Base-by-base conservation (phyloP, 2,888 invertebrate species). In the Myopa testacea region DNA sequence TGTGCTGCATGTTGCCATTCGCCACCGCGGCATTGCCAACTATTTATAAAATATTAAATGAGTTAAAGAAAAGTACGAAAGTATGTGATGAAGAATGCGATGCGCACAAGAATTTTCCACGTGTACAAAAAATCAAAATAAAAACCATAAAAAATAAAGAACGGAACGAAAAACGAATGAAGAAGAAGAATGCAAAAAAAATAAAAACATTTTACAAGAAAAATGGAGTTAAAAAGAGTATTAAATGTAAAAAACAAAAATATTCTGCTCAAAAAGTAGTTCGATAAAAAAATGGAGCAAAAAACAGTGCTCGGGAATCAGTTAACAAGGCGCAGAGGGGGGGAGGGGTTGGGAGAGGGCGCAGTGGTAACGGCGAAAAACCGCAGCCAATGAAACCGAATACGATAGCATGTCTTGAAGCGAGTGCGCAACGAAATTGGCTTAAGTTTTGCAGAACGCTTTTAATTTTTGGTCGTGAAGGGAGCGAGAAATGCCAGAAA, bases 21-120 rank as follows among this genome's bases (percentile, higher is more conserved):
- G 58, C 19, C 19, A 1, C 45, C 1, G 45, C 45, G n/a, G 72
- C 72, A n/a, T 55, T 72, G 60, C 72, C 72, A 58, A 72, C 40
- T 72, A 67, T 55, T 65, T 67, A 65, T 74, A 74, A 74, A 74
- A 67, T 74, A 74, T 74, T 74, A 74, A 74, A 50, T 45, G 37
- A 65, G 55, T 55, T 65, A 14, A 74, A n/a, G 38, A 74, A 34
- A 52, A 37, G 55, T 16, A 14, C 37, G 5, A 16, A 65, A 65
- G 65, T 37, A 65, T 65, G 34, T 37, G 37, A 45, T 45, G 45
- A 45, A 45, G 45, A 19, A 62, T n/a, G 65, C 37, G 10, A 26
- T 14, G 14, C 34, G 65, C 10, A 65, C 34, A 65, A 65, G 12
- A 65, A 26, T 37, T 65, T 40, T 37, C 14, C 65, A 37, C 37